Base-by-base conservation (phyloP, 2,113 vertebrate species). In the Forbesichthys papilliferus region DNA sequence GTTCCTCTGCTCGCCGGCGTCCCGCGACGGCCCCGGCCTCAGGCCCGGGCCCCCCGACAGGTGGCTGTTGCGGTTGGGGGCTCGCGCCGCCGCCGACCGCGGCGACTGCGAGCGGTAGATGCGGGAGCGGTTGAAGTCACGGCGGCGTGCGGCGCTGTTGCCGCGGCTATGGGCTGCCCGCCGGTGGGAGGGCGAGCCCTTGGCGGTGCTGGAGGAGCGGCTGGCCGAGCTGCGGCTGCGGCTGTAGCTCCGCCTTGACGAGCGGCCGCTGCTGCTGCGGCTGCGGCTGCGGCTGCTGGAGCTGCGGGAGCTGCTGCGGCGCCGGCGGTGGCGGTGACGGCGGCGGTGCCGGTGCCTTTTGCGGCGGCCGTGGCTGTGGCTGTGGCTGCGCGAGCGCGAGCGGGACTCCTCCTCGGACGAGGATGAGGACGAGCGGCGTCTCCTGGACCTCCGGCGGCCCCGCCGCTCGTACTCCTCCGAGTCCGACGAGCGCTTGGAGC, bases 101-200 rank as follows among this genome's bases (percentile, higher is more conserved):
- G 96, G 96, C 5, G 98, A 99, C 64, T 98, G 97, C 0, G 96
- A 99, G 48, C 96, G 96, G 71, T 99, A 99, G 79, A 99, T 96
- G 71, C 95, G 94, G 6, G 97, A 97, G 51, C 94, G 94, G 90
- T 96, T 98, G 77, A 98, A 98, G 83, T 98, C 94, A 51, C 96
- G 91, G 6, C 93, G 93, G 2, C 69, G 79, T 0, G 86, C 85
- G 0, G 96, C 94, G 65, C 93, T 95, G 65, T 96, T 95, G 0
- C 4, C 88, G 9, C 91, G 82, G 6, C 84, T 74, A 18, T 84
- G 75, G 42, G 74, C 14, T 9, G 90, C 91, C 11, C 94, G 94
- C 16, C 94, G 93, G 86, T 95, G 60, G 76, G 96, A 67, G 0
- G 96, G 27, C 27, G 27, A 98, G 9, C 92, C 94, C 85, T 96